Evolutionary conservation across 2,888 invertebrate genomes (phyloP).

Genomic region (Pegoplata infirma): DNA sequence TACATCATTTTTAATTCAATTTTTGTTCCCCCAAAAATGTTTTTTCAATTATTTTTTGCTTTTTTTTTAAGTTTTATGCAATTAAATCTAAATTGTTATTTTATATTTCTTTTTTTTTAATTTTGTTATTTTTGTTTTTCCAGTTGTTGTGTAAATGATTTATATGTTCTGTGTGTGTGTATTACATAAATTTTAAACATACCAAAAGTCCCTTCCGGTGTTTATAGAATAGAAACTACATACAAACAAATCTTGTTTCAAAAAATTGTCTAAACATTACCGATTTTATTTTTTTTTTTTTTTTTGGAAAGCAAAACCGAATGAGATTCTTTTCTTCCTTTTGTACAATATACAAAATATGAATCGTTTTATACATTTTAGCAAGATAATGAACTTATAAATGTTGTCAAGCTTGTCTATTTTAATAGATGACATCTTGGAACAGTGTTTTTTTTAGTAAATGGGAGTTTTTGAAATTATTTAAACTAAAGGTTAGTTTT

Average conservation of each 20-base stretch:
- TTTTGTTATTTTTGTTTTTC: constrained; percentile 1
- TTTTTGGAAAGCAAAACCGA: neutral
- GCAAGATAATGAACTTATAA: constrained; percentile 52
- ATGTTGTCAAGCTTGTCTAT: constrained; percentile 36
- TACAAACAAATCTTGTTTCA: neutral
- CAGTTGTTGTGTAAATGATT: constrained; percentile 14
- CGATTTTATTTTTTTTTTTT: too few relatives aligned
- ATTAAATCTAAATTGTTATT: constrained; percentile 35
- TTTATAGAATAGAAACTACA: constrained; percentile 14
- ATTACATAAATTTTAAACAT: constrained; percentile 2
- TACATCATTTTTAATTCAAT: neutral
- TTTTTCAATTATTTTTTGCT: neutral
- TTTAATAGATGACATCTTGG: constrained; percentile 25
- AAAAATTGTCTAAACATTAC: too few relatives aligned
- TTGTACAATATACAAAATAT: neutral
- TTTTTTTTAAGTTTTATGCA: constrained; percentile 7
- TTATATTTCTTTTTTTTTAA: constrained; percentile 4
- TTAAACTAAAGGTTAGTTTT: too few relatives aligned
- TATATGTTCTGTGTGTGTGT: neutral
- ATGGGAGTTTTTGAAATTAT: too few relatives aligned
- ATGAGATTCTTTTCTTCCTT: neutral
- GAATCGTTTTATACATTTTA: constrained; percentile 14
- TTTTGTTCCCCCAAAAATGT: neutral
- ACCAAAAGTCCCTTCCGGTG: constrained; percentile 27
- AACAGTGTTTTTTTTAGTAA: constrained; percentile 32